Conservation (phyloP, 2,888 invertebrate species). For the Apamea sordens region DNA sequence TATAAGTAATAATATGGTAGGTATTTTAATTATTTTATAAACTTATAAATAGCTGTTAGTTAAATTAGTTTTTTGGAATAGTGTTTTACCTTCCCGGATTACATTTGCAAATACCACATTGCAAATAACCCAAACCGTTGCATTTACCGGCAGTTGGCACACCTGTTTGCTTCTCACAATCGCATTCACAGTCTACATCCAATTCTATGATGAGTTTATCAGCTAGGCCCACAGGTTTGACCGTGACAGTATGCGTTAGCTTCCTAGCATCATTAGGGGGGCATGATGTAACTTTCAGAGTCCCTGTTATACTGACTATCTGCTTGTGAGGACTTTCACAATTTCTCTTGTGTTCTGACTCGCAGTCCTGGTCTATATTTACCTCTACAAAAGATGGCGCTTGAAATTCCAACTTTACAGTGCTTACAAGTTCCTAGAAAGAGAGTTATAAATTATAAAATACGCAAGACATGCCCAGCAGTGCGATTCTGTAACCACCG, state of each 20-base stretch:
- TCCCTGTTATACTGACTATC: conserved; percentile 69
- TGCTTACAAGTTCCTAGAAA: conserved; percentile 72
- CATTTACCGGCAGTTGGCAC: conserved; percentile 79
- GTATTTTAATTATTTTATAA: neutral
- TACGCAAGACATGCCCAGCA: neutral
- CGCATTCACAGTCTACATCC: conserved; percentile 93
- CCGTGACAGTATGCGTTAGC: conserved; percentile 46
- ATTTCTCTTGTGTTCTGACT: conserved; percentile 48
- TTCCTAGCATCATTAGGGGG: conserved; percentile 36
- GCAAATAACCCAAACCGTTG: conserved; percentile 84
- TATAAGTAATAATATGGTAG: too few species aligned
- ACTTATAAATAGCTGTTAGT: neutral
- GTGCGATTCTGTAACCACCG: too few species aligned
- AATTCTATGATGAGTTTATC: conserved; percentile 92
- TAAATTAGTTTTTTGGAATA: neutral
- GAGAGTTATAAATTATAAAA: conserved; percentile 15
- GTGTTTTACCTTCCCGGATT: conserved; percentile 74
- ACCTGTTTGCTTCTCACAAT: conserved; percentile 90
- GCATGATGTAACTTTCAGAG: conserved; percentile 73
- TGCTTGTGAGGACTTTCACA: conserved; percentile 71
- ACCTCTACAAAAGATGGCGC: conserved; percentile 70
- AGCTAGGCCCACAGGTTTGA: conserved; percentile 91
- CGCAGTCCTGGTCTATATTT: conserved; percentile 73
- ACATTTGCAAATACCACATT: conserved; percentile 93
- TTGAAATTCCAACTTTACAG: conserved; percentile 62